A percentile compares a stretch with the other conserved stretches of the same genome.
Conservation (phyloP, 2,113 vertebrate species). For the Ceyx melanurus region DNA sequence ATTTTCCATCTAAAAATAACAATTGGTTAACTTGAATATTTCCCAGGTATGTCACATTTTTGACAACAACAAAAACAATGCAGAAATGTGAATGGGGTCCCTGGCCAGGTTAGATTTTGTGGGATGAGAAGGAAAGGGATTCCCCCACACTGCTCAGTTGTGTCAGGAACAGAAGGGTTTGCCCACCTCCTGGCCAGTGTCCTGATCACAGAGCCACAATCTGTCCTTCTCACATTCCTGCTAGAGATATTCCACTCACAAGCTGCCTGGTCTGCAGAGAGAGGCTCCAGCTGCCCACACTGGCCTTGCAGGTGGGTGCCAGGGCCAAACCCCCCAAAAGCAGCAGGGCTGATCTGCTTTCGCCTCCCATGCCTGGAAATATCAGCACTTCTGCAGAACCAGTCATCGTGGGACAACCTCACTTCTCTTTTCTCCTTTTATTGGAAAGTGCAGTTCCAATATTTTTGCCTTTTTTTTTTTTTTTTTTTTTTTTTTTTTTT, state of each 20-base stretch:
- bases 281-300: accelerated
- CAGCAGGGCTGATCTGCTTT: accelerated
- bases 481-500: not conserved
- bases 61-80: not conserved
- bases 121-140: not conserved
- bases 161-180: not conserved
- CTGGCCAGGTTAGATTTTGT: accelerated
- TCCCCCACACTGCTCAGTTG: accelerated
- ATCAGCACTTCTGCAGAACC: not conserved
- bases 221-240: not conserved
- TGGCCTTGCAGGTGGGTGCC: not conserved
- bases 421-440: not conserved
- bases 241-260: not conserved
- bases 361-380: accelerated
- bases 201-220: accelerated
- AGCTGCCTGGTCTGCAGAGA: too few relatives aligned
- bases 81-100: accelerated
- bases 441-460: not conserved
- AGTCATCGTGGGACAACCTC: accelerated
- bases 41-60: not conserved
- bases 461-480: too few relatives aligned
- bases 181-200: accelerated
- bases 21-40: not conserved
- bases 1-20: not conserved
- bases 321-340: accelerated